Conservation (phyloP, 2,797 vertebrate species). For the Poecile montanus region DNA sequence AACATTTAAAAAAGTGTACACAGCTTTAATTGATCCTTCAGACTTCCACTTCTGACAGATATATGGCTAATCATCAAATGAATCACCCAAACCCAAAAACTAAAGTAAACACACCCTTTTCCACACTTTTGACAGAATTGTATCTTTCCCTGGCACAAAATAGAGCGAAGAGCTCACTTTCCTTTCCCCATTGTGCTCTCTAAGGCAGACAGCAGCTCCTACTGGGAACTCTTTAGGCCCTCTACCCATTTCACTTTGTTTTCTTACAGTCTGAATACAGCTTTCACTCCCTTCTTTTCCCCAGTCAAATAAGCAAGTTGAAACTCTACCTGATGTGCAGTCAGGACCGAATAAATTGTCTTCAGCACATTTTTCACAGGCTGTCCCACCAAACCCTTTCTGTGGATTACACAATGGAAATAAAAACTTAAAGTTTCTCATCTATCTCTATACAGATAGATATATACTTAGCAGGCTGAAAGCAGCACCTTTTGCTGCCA, state of each 20-base stretch:
- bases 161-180: background rate
- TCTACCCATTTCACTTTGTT: background rate
- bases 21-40: background rate
- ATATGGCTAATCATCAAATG: background rate
- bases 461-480: background rate
- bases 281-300: background rate
- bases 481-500: background rate
- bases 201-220: background rate
- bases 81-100: background rate
- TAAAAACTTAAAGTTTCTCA: background rate
- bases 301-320: background rate
- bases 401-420: constrained; percentile 56
- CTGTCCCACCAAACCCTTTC: constrained; percentile 81
- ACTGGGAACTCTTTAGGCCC: background rate
- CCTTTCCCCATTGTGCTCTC: background rate
- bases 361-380: constrained; percentile 84
- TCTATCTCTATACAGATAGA: background rate
- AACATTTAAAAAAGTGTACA: background rate
- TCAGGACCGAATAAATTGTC: constrained; percentile 77
- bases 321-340: constrained; percentile 80
- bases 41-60: background rate
- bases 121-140: background rate
- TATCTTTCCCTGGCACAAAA: background rate
- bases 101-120: background rate
- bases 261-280: background rate